Evolutionary conservation across 2,888 invertebrate genomes (phyloP).

Genomic region (Archips xylosteana): DNA sequence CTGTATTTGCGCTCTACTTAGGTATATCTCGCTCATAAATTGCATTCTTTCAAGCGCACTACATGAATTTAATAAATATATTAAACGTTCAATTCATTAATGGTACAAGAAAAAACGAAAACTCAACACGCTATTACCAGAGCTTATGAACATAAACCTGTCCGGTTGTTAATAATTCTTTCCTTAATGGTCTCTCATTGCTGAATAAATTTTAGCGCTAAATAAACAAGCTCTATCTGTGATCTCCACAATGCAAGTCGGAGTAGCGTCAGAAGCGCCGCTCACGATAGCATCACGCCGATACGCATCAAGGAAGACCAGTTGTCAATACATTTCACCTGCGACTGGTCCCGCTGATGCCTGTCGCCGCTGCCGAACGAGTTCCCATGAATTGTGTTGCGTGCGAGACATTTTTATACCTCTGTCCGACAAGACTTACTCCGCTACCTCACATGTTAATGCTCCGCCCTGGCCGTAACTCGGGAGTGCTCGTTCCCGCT

Average conservation of each 20-base stretch:
- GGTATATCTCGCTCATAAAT: constrained; percentile 26
- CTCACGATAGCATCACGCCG: constrained; percentile 82
- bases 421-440: constrained; percentile 70
- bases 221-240: constrained; percentile 82
- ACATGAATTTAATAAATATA: constrained; percentile 57
- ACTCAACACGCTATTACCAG: constrained; percentile 66
- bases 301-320: constrained; percentile 85
- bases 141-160: constrained; percentile 75
- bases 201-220: constrained; percentile 81
- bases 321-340: constrained; percentile 85
- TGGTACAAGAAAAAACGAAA: constrained; percentile 66
- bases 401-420: constrained; percentile 78
- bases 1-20: no score
- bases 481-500: constrained; percentile 42
- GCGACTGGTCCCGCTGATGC: constrained; percentile 72
- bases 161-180: constrained; percentile 75
- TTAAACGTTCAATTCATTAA: constrained; percentile 72
- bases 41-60: constrained; percentile 36
- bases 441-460: constrained; percentile 71
- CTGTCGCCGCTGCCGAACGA: constrained; percentile 69
- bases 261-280: constrained; percentile 81
- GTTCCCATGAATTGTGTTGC: constrained; percentile 81
- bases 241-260: constrained; percentile 79
- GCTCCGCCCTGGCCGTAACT: constrained; percentile 61
- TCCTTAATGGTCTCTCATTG: constrained; percentile 76